phyloP scores from a whole-genome alignment of 1,140 invertebrate genomes.

The Aphis gossypii region DNA sequence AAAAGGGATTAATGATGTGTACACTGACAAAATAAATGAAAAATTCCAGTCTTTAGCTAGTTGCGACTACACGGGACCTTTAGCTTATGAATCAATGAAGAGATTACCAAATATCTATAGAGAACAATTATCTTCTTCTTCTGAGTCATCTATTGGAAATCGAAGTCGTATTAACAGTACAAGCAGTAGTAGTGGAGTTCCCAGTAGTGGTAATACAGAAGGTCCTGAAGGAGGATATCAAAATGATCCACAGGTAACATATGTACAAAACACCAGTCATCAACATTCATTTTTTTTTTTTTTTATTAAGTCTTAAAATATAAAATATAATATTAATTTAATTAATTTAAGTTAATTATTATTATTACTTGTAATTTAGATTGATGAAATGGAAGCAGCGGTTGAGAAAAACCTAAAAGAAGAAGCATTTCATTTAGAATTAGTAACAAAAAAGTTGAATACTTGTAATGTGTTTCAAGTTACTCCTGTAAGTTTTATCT shows the following conservation, averaged over 20 bases:
- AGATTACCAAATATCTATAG: conserved; percentile 80
- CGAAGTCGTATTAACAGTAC: conserved; percentile 56
- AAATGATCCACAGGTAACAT: conserved; percentile 50
- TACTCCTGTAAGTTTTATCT: conserved; percentile 42
- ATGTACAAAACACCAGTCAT: background rate
- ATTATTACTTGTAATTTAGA: background rate
- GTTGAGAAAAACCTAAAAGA: conserved; percentile 33
- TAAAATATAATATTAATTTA: background rate
- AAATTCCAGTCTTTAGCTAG: conserved; percentile 78
- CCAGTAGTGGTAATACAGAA: conserved; percentile 71
- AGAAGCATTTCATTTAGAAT: conserved; percentile 44
- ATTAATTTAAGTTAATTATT: background rate
- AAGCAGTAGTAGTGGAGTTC: conserved; percentile 61
- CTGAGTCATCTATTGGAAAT: conserved; percentile 48
- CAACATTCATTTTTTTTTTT: background rate
- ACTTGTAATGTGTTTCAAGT: conserved; percentile 50
- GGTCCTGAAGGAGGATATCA: conserved; percentile 70
- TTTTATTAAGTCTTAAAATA: background rate
- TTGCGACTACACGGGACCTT: conserved; percentile 82
- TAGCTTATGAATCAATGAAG: conserved; percentile 84
- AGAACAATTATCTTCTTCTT: conserved; percentile 62
- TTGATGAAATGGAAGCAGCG: conserved; percentile 56
- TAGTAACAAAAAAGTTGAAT: conserved; percentile 51
- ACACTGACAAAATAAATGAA: conserved; percentile 73
- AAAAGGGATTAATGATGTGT: conserved; percentile 69